Percentiles rank a stretch among this genome's conserved stretches.
phyloP scores from a whole-genome alignment of 2,797 vertebrate genomes.

The Pseudomugil gertrudae region DNA sequence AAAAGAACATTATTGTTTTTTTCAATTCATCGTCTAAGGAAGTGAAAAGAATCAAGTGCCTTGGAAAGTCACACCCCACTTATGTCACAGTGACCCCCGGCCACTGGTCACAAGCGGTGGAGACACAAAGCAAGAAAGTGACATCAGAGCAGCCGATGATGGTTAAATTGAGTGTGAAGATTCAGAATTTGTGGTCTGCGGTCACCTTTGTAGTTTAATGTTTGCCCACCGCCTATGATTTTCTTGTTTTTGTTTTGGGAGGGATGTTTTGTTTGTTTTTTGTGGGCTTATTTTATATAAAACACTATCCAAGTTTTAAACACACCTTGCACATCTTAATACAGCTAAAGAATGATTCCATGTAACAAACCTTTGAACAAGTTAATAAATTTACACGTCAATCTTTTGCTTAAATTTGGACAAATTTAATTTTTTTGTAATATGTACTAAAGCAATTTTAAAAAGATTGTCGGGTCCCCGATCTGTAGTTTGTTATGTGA shows the following conservation, averaged over 20 bases:
- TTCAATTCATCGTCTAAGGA: conserved; percentile 57
- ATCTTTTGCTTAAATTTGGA: conserved; percentile 61
- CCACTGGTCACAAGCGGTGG: conserved; percentile 45
- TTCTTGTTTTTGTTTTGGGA: conserved; percentile 13
- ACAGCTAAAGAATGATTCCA: conserved; percentile 65
- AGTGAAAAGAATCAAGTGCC: conserved; percentile 81
- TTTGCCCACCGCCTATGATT: too few species aligned
- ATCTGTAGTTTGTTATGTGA: conserved; percentile 54
- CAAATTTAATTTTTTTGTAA: conserved; percentile 49
- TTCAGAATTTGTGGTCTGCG: conserved; percentile 50
- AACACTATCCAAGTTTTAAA: conserved; percentile 51
- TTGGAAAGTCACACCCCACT: conserved; percentile 72
- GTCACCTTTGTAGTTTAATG: conserved; percentile 36
- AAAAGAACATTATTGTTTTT: conserved; percentile 54
- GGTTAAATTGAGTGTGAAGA: conserved; percentile 47
- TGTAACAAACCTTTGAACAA: conserved; percentile 52
- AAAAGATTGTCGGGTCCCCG: conserved; percentile 35
- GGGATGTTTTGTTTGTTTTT: conserved; percentile 1
- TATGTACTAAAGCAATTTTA: conserved; percentile 49
- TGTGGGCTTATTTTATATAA: conserved; percentile 67
- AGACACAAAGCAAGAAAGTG: conserved; percentile 41
- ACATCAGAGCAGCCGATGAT: conserved; percentile 52
- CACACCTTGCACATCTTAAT: conserved; percentile 51
- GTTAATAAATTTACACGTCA: conserved; percentile 48
- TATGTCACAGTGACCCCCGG: conserved; percentile 53